phyloP scores from a whole-genome alignment of 2,113 vertebrate species.

The Erpornis zantholeuca region DNA sequence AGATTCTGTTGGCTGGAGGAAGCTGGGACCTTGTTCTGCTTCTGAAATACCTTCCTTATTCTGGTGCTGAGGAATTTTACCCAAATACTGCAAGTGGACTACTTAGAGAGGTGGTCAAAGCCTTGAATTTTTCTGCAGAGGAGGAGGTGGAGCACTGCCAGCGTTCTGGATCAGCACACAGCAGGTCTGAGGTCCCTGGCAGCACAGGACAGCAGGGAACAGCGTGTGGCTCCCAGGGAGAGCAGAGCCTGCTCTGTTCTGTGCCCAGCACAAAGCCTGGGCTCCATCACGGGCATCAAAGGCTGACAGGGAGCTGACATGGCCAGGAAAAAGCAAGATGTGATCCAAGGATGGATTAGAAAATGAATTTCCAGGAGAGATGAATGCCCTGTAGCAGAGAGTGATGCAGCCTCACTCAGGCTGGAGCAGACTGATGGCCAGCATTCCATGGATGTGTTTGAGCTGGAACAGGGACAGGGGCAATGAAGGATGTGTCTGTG shows the following conservation, averaged over 20 bases:
- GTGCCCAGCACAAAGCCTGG: not conserved
- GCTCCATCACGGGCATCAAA: not conserved
- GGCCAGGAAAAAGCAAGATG: not conserved
- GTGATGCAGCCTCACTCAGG: not conserved
- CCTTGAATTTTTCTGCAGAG: not conserved
- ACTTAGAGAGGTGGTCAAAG: not conserved
- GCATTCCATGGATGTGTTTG: not conserved
- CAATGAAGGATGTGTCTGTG: not conserved
- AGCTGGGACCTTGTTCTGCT: not conserved
- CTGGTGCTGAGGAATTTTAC: not conserved
- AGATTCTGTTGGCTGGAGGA: not conserved
- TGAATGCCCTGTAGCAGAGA: not conserved
- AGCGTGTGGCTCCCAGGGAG: not conserved
- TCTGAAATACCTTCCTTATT: not conserved
- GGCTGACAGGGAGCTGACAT: not conserved
- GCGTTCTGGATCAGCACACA: not conserved
- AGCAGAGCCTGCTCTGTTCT: not conserved
- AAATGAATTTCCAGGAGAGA: conserved; percentile 2
- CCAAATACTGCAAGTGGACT: not conserved
- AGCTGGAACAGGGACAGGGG: not conserved
- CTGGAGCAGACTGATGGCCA: not conserved
- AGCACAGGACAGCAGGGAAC: not conserved
- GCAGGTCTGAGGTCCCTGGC: not conserved
- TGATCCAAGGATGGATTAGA: not conserved
- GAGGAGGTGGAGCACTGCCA: not conserved